Conservation (phyloP, 2,113 vertebrate genomes). For the zebrafish (Danio rerio) region GRCz12tu NC_133192.1:16962001-16962500, state of each 20-base stretch:
- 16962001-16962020: neutral
- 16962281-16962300: conserved; percentile 59
- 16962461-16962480: conserved; percentile 18
- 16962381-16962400: conserved; percentile 23
- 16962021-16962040: conserved; percentile 22
- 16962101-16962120: neutral
- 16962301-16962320: conserved; percentile 61
- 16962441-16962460: conserved; percentile 16
- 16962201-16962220: conserved; percentile 10
- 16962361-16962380: conserved; percentile 36
- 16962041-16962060: neutral
- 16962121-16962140: conserved; percentile 7
- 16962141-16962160: neutral
- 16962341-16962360: conserved; percentile 42
- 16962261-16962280: conserved; percentile 36
- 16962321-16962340: conserved; percentile 59
- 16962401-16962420: conserved; percentile 23
- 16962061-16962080: conserved; percentile 32
- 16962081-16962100: neutral
- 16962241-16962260: conserved; percentile 31
- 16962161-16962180: conserved; percentile 16
- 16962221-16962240: neutral
- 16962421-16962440: neutral
- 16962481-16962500: conserved; percentile 24
- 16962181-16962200: conserved; percentile 6